Base-by-base conservation (phyloP, 2,113 vertebrate genomes). In the Marmota flaviventris region DNA sequence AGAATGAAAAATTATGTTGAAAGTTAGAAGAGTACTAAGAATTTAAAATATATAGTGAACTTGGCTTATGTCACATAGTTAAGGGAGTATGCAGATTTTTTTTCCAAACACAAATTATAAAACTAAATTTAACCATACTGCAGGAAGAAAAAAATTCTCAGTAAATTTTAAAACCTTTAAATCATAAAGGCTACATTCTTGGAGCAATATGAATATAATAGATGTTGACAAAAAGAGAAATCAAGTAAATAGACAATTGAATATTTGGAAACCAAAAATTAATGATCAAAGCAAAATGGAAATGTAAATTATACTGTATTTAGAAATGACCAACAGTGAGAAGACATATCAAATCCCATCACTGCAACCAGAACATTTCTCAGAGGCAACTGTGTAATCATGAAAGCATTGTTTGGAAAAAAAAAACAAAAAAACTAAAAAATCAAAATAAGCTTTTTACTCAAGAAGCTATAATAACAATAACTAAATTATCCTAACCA, bases 321-420 rank as follows among this genome's bases (percentile, higher is more conserved):
- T 73, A 70, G n/a, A 84, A 96, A 78, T 82, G 39, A 81, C 22
- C 32, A 20, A 83, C 32, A 51, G 12, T 70, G 12, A 88, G 14
- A 87, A 79, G 8, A 85, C 14, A 34, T 34, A 81, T 63, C 6
- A 79, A 73, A 97, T 87, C 29, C 14, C 13, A 63, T 77, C 45
- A 48, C 4, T 76, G 32, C 6, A 85, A 67, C 16, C 13, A 56
- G n/a, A 94, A 76, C 2, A 18, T n/a, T 92, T 82, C 22, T 85
- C 20, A 92, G 53, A 78, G 32, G 16, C 48, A 92, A 61, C 5
- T 70, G 48, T 58, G 27, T 73, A 94, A 90, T 69, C 37, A 85
- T 51, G 73, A 96, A 89, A 56, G 22, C 37, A 90, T 87, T 85
- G 67, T 75, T 97, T 85, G 42, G 48, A 89, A 93, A 51, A 2